Base-by-base conservation (phyloP, 2,797 vertebrate species). In the Rhinophrynus dorsalis region DNA sequence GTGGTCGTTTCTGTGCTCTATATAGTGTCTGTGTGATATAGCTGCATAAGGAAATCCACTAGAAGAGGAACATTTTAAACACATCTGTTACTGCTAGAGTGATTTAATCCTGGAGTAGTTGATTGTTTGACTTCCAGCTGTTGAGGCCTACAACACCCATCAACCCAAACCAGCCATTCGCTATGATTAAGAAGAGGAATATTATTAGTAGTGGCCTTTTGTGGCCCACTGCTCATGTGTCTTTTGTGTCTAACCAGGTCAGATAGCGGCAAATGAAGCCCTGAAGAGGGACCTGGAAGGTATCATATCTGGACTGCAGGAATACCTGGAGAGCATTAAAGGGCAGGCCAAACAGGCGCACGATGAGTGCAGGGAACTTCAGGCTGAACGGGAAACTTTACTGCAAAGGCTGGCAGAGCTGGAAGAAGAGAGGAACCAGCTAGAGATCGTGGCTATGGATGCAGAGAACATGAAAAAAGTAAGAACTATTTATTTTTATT, bases 221-320 rank as follows among this genome's bases (percentile, higher is more conserved):
- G 29, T 30, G 29, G 9, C 29, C 29, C 29, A 4, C n/a, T n/a
- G n/a, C n/a, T n/a, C n/a, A n/a, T n/a, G n/a, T n/a, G n/a, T n/a
- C n/a, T n/a, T n/a, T n/a, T 38, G 13, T 24, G 17, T 47, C 44
- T 27, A 12, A 60, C 4, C 82, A 98, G 96, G 94, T 83, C 95
- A 96, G 77, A 95, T 95, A 75, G 87, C 91, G 78, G 89, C 90
- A 9, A 97, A 97, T 13, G 94, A 97, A 77, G 89, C 88, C 5
- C 83, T 97, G 33, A 96, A 97, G 81, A 89, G 69, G 60, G 95
- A 97, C 69, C 77, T 97, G 72, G 91, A 96, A 84, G 88, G 88
- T 6, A 86, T 97, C 66, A 94, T 97, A 67, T 65, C 8, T 45
- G 94, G 95, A 3, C 84, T 98, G 20, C 94, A 96, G 76, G 91